Evolutionary conservation across 2,797 vertebrate genomes (phyloP), one percentile per base, ranked within the genome.

Genomic region (Esox masquinongy): DNA sequence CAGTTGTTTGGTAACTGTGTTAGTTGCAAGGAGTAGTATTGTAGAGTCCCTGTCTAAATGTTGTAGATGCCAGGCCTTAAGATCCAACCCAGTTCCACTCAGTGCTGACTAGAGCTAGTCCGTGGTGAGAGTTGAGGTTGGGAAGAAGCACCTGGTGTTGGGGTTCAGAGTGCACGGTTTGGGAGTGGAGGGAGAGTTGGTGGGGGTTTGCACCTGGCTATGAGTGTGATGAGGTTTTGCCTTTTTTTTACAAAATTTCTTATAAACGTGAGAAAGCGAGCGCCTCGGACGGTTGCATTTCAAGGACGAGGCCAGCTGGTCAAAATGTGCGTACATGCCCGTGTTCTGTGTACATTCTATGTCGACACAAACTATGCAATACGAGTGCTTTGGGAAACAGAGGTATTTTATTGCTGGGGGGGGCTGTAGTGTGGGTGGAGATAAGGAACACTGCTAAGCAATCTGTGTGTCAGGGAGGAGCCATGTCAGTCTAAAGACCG

Each of bases 121-220:
- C 19, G 51, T n/a, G 51, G 51, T 56, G 51, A 51, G 50, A 51
- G 49, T 51, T 61, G 61, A 63, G 24, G 29, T 53, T 50, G 1
- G 72, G 1, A 73, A 69, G 70, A 56, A 82, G 78, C 89, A 88
- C 84, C 87, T 88, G 85, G 59, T 61, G 67, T 66, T 50, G 2
- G 39, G 74, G 86, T 89, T 85, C 81, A 79, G 53, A 81, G 84
- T 72, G 87, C 77, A 81, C 61, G 16, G 16, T 51, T 84, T 80
- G 83, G 76, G 81, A 75, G 87, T 68, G 80, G 75, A 68, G 75
- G 75, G 56, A 51, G 22, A 9, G 80, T 53, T 69, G 22, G 19
- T 14, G 19, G 63, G 79, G 86, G 88, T 75, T 56, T 72, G 83
- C 92, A 91, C 87, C 91, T 91, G 89, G 79, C 86, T 89, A 6